Conservation (phyloP, 2,113 vertebrate species). For the Centrocercus urophasianus region DNA sequence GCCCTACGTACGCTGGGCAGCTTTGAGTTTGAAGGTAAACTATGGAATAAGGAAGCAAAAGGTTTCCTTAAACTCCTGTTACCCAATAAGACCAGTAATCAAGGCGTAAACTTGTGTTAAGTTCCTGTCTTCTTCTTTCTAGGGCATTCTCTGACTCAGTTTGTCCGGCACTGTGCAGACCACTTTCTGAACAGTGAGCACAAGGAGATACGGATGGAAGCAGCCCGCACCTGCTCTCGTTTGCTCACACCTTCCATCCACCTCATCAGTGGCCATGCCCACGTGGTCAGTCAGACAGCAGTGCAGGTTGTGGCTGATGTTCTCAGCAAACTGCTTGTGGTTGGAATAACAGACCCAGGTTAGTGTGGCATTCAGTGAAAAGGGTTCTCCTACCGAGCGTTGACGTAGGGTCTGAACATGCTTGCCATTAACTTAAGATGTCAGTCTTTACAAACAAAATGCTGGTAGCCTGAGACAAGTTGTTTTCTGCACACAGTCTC, state of each 20-base stretch:
- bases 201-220: constrained; percentile 98
- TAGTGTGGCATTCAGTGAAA: background rate
- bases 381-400: rapidly evolving
- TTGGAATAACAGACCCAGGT: constrained; percentile 99
- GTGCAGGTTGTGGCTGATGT: constrained; percentile 98
- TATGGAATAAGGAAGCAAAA: background rate
- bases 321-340: constrained; percentile 96
- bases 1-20: constrained; percentile 95
- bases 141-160: constrained; percentile 98
- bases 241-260: constrained; percentile 96
- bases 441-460: background rate
- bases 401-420: background rate
- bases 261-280: constrained; percentile 90
- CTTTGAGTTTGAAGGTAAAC: constrained; percentile 97
- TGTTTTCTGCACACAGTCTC: background rate
- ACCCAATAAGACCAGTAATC: background rate
- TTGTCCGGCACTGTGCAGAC: constrained; percentile 97
- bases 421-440: background rate
- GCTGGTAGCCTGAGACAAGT: background rate
- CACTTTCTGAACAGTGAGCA: constrained; percentile 98
- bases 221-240: constrained; percentile 94
- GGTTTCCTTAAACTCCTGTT: background rate
- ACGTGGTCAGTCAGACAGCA: constrained; percentile 96
- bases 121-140: background rate
- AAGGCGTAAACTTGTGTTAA: background rate